Conservation (phyloP, 2,797 vertebrate genomes). For the Danio tinwini region DNA sequence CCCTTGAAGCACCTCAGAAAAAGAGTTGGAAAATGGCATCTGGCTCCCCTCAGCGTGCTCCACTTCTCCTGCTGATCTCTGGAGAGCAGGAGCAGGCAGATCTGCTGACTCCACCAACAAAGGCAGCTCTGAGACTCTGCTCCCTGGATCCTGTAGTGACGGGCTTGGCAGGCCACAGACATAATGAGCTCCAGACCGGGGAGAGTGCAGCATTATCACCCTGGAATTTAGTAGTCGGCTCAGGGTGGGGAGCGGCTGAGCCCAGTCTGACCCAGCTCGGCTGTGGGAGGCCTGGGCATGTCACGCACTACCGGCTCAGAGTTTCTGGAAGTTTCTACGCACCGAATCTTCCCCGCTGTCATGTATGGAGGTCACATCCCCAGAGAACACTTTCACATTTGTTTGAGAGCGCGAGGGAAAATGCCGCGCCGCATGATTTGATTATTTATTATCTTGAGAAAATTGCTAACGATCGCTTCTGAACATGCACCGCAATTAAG, state of each 20-base stretch:
- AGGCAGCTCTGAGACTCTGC: conserved; percentile 73
- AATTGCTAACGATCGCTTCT: conserved; percentile 46
- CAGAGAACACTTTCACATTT: conserved; percentile 34
- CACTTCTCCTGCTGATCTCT: conserved; percentile 59
- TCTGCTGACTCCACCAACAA: conserved; percentile 69
- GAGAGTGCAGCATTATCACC: conserved; percentile 81
- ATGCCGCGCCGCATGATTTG: conserved; percentile 28
- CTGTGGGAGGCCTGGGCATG: conserved; percentile 77
- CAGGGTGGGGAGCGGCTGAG: conserved; percentile 32
- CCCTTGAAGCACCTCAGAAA: conserved; percentile 52
- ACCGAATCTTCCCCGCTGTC: conserved; percentile 29
- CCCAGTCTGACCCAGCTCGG: conserved; percentile 65
- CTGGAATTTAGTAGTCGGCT: conserved; percentile 74
- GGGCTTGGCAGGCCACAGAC: conserved; percentile 78
- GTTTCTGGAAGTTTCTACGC: conserved; percentile 55
- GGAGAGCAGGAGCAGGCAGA: conserved; percentile 47
- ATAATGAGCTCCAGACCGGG: conserved; percentile 88
- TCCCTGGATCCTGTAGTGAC: conserved; percentile 71
- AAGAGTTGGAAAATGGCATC: conserved; percentile 51
- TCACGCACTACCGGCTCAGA: conserved; percentile 69
- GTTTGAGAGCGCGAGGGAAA: conserved; percentile 34
- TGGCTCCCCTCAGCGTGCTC: conserved; percentile 50
- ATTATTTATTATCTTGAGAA: conserved; percentile 49
- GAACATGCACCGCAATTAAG: conserved; percentile 42
- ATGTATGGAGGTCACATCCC: conserved; percentile 32